phyloP scores from a whole-genome alignment of 37 sponge, comb jelly and placozoan species.

The Oopsacas minuta region DNA sequence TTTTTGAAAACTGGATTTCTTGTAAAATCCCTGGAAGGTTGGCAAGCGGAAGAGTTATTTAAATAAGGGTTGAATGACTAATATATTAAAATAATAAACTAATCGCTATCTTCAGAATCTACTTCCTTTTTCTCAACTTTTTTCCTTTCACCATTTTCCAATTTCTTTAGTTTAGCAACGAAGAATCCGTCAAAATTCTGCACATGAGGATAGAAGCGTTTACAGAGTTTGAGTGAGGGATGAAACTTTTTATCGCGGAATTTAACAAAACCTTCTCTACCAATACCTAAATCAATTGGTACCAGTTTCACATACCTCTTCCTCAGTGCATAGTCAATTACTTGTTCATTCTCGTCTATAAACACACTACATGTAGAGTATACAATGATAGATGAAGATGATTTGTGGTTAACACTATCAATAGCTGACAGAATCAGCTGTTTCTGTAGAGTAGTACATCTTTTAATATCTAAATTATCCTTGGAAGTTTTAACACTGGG shows the following conservation, averaged over 20 bases:
- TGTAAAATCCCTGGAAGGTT: too few species aligned
- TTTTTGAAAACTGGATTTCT: neutral
- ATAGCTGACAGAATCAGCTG: constrained; percentile 89
- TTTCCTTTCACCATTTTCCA: constrained; percentile 13
- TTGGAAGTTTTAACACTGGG: constrained; percentile 69
- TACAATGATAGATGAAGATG: constrained; percentile 78
- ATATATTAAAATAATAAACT: neutral
- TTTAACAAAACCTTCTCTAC: constrained; percentile 64
- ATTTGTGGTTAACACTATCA: constrained; percentile 70
- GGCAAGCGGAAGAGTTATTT: too few species aligned
- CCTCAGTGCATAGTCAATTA: constrained; percentile 84
- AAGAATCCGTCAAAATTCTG: constrained; percentile 99
- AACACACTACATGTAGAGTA: constrained; percentile 92
- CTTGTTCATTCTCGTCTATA: constrained; percentile 92
- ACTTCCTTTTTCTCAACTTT: neutral
- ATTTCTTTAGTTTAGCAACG: constrained; percentile 88
- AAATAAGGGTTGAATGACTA: neutral
- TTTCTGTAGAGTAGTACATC: constrained; percentile 78
- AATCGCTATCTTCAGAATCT: neutral
- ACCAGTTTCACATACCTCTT: constrained; percentile 81
- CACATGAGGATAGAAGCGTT: constrained; percentile 86
- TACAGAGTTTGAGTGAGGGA: constrained; percentile 56
- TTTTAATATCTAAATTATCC: constrained; percentile 64
- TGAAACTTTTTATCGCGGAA: constrained; percentile 80
- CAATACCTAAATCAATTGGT: constrained; percentile 67